Evolutionary conservation across 2,797 vertebrate species (phyloP).

Genomic region (Botia almorhae): DNA sequence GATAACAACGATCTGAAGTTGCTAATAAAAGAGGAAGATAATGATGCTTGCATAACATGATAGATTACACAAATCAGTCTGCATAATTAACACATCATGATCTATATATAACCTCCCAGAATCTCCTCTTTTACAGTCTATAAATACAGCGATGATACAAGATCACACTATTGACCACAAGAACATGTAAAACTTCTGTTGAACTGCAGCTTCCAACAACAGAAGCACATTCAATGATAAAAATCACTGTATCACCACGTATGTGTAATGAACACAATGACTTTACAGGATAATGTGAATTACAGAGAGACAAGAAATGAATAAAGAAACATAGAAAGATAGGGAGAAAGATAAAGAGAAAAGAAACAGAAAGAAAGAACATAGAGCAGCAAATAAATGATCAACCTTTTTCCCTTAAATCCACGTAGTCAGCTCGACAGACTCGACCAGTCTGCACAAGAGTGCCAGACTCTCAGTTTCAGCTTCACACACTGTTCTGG

Average conservation of each 20-base stretch:
- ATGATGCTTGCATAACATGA: slow-evolving; percentile 41
- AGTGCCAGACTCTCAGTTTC: neutral
- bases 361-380: neutral
- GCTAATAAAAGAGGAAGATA: slow-evolving; percentile 3
- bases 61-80: slow-evolving; percentile 43
- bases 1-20: neutral
- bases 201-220: slow-evolving; percentile 64
- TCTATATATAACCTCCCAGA: slow-evolving; percentile 56
- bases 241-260: neutral
- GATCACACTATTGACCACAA: slow-evolving; percentile 67
- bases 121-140: slow-evolving; percentile 56
- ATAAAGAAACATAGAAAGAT: neutral
- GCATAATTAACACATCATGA: slow-evolving; percentile 57
- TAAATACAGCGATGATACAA: slow-evolving; percentile 61
- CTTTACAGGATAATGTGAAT: neutral
- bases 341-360: neutral
- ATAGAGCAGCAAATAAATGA: neutral
- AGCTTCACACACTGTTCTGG: neutral
- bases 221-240: slow-evolving; percentile 55
- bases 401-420: neutral
- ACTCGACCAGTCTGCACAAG: neutral
- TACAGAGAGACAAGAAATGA: neutral
- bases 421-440: neutral
- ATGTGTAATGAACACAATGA: slow-evolving; percentile 49
- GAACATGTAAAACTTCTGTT: slow-evolving; percentile 58